These are phyloP conservation scores for Steinernema feltiae DNA, from an alignment of 1,140 invertebrate genomes.

Conservation along the genomic window DNA sequence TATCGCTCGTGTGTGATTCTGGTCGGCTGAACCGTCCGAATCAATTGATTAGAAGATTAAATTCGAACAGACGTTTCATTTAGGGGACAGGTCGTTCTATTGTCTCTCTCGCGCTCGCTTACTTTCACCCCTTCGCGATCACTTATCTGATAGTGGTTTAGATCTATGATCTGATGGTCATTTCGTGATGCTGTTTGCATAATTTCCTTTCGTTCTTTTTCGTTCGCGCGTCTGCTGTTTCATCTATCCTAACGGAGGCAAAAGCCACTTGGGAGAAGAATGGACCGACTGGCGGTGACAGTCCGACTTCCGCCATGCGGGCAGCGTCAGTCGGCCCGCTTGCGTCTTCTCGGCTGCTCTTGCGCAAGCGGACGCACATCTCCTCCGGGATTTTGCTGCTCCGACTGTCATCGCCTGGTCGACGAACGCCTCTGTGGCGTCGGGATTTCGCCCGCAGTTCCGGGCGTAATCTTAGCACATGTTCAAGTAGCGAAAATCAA, in stretches of 20 bases:
- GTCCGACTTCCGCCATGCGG: background rate
- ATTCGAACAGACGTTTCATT: background rate
- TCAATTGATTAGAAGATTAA: background rate
- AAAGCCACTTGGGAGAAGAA: background rate
- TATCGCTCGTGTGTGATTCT: too few species aligned
- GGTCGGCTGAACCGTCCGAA: background rate
- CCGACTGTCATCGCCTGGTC: constrained; percentile 6
- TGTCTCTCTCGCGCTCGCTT: background rate
- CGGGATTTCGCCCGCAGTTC: background rate
- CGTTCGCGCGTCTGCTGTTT: background rate
- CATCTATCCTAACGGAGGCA: background rate
- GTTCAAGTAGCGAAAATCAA: constrained; percentile 14
- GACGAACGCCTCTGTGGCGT: background rate
- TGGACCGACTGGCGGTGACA: constrained; percentile 3
- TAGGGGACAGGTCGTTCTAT: background rate
- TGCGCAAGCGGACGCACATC: background rate
- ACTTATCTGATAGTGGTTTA: too few species aligned
- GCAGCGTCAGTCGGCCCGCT: background rate
- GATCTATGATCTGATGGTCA: background rate
- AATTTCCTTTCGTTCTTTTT: background rate
- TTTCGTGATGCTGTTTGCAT: background rate
- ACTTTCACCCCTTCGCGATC: too few species aligned
- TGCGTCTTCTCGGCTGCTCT: background rate
- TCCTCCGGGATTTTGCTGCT: background rate
- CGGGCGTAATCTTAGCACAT: constrained; percentile 8